These are phyloP conservation scores for Aphidius gifuensis DNA, from an alignment of 1,140 invertebrate species.

Conservation along the genomic window DNA sequence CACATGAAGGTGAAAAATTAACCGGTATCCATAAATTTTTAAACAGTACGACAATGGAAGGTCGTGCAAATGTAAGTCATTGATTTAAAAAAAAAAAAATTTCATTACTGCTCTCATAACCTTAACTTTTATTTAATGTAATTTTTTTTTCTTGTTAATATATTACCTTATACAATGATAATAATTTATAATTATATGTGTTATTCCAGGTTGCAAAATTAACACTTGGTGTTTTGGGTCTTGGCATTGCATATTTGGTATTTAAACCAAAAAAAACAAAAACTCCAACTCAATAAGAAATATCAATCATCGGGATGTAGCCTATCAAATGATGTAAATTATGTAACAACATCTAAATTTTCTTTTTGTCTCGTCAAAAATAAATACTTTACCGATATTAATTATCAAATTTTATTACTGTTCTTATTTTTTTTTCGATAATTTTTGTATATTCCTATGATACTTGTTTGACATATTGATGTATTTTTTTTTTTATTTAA, in stretches of 20 bases:
- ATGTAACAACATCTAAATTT: too few relatives aligned
- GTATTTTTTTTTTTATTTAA: too few relatives aligned
- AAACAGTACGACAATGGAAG: slow-evolving; percentile 13
- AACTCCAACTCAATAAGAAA: too few relatives aligned
- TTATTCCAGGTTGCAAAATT: slow-evolving; percentile 11
- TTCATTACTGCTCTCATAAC: not conserved
- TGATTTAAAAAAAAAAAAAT: slow-evolving; percentile 2
- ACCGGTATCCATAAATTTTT: slow-evolving; percentile 21
- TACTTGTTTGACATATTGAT: too few relatives aligned
- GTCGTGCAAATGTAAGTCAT: slow-evolving; percentile 19
- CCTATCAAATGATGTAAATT: too few relatives aligned
- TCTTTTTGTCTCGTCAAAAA: too few relatives aligned
- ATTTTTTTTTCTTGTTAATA: slow-evolving; percentile 1
- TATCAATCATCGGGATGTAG: too few relatives aligned
- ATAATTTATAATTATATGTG: not conserved
- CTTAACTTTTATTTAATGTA: not conserved
- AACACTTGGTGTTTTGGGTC: slow-evolving; percentile 13
- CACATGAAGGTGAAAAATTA: slow-evolving; percentile 18
- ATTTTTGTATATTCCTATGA: too few relatives aligned
- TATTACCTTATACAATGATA: not conserved
- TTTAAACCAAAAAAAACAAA: slow-evolving; percentile 19
- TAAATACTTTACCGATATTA: too few relatives aligned
- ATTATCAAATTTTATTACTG: too few relatives aligned
- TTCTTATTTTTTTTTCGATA: too few relatives aligned
- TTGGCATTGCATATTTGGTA: slow-evolving; percentile 14